Percentiles rank a stretch among this genome's conserved stretches.
Conservation (phyloP, 2,888 invertebrate species). For the Glyphotaelius pellucidus region DNA sequence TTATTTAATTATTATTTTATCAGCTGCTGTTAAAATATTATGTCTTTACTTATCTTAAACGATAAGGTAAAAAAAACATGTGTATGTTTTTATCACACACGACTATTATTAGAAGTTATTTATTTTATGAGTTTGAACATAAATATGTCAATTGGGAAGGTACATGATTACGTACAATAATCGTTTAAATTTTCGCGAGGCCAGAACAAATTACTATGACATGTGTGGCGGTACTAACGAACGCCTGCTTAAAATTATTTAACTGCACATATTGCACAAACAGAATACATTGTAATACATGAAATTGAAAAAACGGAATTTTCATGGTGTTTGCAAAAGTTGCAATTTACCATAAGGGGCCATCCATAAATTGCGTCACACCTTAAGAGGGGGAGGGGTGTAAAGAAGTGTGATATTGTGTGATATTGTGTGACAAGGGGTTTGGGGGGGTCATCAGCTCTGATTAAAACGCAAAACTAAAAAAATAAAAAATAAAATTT, state of each 20-base stretch:
- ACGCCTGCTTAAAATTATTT: not conserved
- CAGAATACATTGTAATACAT: no score
- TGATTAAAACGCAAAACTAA: no score
- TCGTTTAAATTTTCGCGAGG: not conserved
- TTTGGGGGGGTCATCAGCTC: no score
- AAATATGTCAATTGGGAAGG: not conserved
- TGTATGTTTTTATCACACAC: not conserved
- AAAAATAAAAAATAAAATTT: no score
- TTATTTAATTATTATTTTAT: not conserved
- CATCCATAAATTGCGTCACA: no score
- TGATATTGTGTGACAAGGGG: no score
- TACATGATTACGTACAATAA: not conserved
- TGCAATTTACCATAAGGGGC: no score
- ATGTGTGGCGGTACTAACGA: not conserved
- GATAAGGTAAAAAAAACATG: not conserved
- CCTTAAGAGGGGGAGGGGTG: no score
- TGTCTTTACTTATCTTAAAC: not conserved
- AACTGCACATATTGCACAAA: not conserved
- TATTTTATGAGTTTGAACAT: not conserved
- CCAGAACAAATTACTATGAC: no score
- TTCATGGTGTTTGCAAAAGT: not conserved
- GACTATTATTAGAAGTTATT: not conserved
- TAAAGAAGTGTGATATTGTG: no score
- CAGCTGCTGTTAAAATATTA: not conserved
- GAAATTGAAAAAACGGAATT: no score